phyloP scores from a whole-genome alignment of 2,113 vertebrate genomes.

The Bubo scandiacus region DNA sequence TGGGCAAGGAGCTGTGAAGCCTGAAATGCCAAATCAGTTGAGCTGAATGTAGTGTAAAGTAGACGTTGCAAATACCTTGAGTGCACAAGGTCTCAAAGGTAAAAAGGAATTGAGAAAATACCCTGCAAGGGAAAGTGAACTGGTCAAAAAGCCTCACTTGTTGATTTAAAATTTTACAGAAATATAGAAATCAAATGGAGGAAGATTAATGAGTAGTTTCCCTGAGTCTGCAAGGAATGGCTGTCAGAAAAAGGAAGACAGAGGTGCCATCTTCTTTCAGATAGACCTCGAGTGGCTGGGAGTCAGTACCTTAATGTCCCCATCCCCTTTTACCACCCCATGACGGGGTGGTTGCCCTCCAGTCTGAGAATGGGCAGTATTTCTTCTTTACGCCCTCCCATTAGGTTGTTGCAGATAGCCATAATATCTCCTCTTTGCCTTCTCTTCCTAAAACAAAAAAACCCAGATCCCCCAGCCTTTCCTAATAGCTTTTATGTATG shows the following conservation, averaged over 20 bases:
- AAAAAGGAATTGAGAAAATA: conserved; percentile 22
- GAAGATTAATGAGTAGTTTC: background rate
- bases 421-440: background rate
- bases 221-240: background rate
- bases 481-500: background rate
- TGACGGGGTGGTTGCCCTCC: fast-evolving
- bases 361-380: background rate
- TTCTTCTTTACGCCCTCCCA: background rate
- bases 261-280: background rate
- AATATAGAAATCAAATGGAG: background rate
- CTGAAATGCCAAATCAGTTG: background rate
- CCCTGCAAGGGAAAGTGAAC: background rate
- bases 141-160: background rate
- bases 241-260: background rate
- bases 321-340: background rate
- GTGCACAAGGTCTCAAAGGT: background rate
- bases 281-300: background rate
- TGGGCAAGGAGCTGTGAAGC: conserved; percentile 6
- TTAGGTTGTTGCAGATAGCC: background rate
- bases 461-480: background rate
- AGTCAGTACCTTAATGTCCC: background rate
- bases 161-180: background rate
- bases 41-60: background rate
- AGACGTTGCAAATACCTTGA: background rate
- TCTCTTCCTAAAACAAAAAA: background rate